Conservation (phyloP, 2,888 invertebrate genomes). For the Autographa gamma region DNA sequence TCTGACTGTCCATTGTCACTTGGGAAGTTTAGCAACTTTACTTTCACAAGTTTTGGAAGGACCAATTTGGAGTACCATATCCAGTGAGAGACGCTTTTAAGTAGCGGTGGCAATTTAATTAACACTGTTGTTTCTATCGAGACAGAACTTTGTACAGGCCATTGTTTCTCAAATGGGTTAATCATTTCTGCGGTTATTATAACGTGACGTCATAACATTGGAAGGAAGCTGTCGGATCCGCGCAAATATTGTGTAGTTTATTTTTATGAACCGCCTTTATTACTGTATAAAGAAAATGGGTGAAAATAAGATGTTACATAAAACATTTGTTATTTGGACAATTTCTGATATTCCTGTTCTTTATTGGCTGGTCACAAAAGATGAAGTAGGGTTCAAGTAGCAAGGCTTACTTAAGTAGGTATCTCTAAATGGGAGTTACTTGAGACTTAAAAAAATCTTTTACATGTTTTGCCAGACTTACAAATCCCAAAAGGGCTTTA, state of each 20-base stretch:
- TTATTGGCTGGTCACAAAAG: too few relatives aligned
- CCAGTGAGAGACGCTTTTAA: slow-evolving; percentile 34
- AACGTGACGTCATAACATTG: slow-evolving; percentile 17
- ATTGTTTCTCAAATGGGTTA: slow-evolving; percentile 36
- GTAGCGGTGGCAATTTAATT: slow-evolving; percentile 45
- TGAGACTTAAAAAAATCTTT: too few relatives aligned
- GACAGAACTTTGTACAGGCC: slow-evolving; percentile 27
- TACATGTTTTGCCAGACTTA: too few relatives aligned
- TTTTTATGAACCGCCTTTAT: slow-evolving; percentile 2
- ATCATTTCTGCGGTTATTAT: slow-evolving; percentile 18
- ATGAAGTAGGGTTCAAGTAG: too few relatives aligned
- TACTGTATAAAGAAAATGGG: slow-evolving; percentile 1
- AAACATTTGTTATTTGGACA: not conserved
- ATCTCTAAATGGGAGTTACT: too few relatives aligned
- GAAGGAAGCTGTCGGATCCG: not conserved
- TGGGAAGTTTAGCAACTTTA: slow-evolving; percentile 4
- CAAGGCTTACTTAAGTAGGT: too few relatives aligned
- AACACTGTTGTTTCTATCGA: slow-evolving; percentile 41
- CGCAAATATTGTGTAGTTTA: slow-evolving; percentile 4
- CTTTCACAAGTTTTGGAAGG: slow-evolving; percentile 37
- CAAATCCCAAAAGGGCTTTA: too few relatives aligned
- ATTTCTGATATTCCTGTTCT: not conserved
- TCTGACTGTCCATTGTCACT: slow-evolving; percentile 11
- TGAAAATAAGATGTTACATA: slow-evolving; percentile 1
- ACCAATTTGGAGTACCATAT: slow-evolving; percentile 47